phyloP scores from a whole-genome alignment of 1,140 invertebrate species.

The Choristoneura fumiferana region DNA sequence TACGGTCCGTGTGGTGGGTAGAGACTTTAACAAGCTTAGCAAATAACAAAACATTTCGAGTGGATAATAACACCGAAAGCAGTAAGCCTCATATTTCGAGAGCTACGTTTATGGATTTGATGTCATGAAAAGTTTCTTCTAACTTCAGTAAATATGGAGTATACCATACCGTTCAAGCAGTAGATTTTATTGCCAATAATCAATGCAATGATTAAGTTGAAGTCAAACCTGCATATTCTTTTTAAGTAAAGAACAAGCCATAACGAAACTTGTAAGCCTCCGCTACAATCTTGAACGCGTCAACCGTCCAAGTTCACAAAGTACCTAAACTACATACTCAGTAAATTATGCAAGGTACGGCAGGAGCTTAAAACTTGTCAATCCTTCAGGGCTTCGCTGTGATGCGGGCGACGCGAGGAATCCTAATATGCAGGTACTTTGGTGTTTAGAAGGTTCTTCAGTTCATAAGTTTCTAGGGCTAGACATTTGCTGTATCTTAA shows the following conservation, averaged over 20 bases:
- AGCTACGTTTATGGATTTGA: no score
- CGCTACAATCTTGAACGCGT: not conserved
- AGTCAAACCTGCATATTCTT: not conserved
- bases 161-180: no score
- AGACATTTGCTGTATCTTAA: not conserved
- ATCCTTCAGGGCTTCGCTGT: not conserved
- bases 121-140: no score
- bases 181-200: not conserved
- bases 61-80: no score
- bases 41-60: no score
- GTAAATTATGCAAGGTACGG: conserved; percentile 8
- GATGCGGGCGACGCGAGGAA: not conserved
- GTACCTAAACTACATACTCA: not conserved
- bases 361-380: not conserved
- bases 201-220: not conserved
- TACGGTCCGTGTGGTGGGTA: no score
- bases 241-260: not conserved
- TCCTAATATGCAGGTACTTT: not conserved
- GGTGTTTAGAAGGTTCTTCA: not conserved
- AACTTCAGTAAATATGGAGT: no score
- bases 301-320: not conserved
- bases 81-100: no score
- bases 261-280: not conserved
- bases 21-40: no score
- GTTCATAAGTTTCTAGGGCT: not conserved